Base-by-base conservation (phyloP, 2,113 vertebrate species). In the Hyperoodon ampullatus region DNA sequence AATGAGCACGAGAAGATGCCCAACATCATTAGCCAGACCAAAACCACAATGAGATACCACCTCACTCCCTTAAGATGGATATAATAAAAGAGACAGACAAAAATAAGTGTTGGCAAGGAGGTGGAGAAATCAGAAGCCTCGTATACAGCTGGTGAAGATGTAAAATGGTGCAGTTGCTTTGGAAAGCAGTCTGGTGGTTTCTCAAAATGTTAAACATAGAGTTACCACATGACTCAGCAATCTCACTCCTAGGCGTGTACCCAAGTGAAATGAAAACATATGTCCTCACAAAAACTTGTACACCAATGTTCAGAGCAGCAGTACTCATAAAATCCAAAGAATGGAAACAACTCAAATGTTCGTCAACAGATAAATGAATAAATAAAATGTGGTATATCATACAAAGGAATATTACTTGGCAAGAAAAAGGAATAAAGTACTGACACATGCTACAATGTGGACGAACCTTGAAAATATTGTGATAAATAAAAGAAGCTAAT, bases 391-490 rank as follows among this genome's bases (percentile, higher is more conserved):
- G 83, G 21, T 18, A 35, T 1, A 0, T 35, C 44, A 58, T 0
- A 21, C 47, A 4, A 15, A 9, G 14, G 47, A 47, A 24, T 14
- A 42, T 0, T 9, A 21, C 39, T 65, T 15, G 8, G 66, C 11
- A 8, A n/a, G 39, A 53, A 39, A 63, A 75, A 75, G n/a, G 66
- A 74, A 88, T 4, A 60, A 58, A 11, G 15, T 21, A 1, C 50
- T 1, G 11, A 23, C 6, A 3, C 10, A 23, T 2, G 15, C 82
- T 24, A 9, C n/a, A 3, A 0, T 3, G 2, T 12, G 55, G n/a
- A 13, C 7, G 24, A 6, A 23, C 44, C 33, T 28, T 1, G 3
- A 63, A 6, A 71, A 63, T 4, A 26, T 8, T 13, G 63, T 4
- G 3, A 9, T 53, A 21, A 61, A 47, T 1, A 28, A 12, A 86